A percentile compares a stretch with the other conserved stretches of the same genome.
phyloP scores from a whole-genome alignment of 2,113 vertebrate species.

The Sialia sialis region DNA sequence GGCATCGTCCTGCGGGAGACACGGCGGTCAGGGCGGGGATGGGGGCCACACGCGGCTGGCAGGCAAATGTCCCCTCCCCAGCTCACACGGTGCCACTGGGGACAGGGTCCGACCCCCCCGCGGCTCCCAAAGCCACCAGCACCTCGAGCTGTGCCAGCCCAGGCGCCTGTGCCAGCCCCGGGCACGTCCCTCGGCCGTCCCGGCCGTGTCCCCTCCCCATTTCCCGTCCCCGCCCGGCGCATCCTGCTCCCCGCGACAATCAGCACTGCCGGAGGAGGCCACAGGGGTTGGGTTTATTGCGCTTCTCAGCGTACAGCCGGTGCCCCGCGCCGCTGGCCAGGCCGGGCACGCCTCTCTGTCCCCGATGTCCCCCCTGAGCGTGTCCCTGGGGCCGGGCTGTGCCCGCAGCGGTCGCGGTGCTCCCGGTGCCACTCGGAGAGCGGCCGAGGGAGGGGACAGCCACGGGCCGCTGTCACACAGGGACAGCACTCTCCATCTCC shows the following conservation, averaged over 20 bases:
- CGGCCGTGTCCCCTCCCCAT: neutral
- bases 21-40: neutral
- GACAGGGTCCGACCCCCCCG: neutral
- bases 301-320: neutral
- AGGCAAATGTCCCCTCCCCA: neutral
- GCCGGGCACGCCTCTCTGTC: neutral
- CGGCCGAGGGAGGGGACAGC: neutral
- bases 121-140: neutral
- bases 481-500: neutral
- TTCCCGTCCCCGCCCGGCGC: neutral
- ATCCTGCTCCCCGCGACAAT: neutral
- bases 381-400: neutral
- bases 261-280: neutral
- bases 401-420: neutral
- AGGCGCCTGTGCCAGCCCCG: neutral
- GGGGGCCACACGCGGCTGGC: neutral
- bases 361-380: rapidly evolving
- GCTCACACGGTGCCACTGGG: neutral
- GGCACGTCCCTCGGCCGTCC: neutral
- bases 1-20: constrained; percentile 80
- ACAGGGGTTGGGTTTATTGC: constrained; percentile 11
- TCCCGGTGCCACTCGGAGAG: neutral
- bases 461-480: rapidly evolving
- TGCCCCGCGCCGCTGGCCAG: neutral
- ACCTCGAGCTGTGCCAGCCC: neutral